Base-by-base conservation (phyloP, 2,888 invertebrate genomes). In the Panorpa germanica region DNA sequence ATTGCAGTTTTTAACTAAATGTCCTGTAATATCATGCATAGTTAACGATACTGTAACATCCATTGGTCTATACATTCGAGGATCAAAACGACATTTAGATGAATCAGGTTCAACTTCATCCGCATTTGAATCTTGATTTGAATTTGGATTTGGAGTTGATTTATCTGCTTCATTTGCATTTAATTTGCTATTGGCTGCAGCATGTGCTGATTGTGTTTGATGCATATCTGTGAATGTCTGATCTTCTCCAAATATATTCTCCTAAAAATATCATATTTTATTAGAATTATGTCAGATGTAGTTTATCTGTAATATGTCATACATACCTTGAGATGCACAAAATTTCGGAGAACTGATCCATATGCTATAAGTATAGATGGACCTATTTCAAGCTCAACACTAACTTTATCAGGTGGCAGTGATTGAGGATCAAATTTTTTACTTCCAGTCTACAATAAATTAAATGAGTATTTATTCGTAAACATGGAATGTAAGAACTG, bases 221-320 rank as follows among this genome's bases (percentile, higher is more conserved):
- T 81, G 81, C 80, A 91, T 90, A 44, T 93, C 91, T 1, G 83
- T 83, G 46, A 91, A 91, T 14, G 65, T 68, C 55, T 96, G 93
- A 58, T 91, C 85, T 53, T 90, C 91, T 0, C 96, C 96, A 50
- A 98, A 90, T 40, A 96, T 86, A 47, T 96, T 96, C 57, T 98
- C 95, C 63, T 74, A 47, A 22, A 56, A 44, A 31, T 41, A 39
- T 34, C 47, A 34, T 16, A 47, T 12, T 18, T 4, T n/a, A 34
- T 18, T 40, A 13, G 18, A n/a, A 10, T 31, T 21, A 8, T 28
- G 5, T 9, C 24, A 30, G 9, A 15, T 5, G 14, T 25, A 8
- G 21, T 25, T 14, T 14, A 13, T 9, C 17, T 17, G 10, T 18
- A 1, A 26, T 20, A 18, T n/a, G 20, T 15, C 28, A 16, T 25